Evolutionary conservation across 2,797 vertebrate genomes (phyloP).

Genomic region (Pelobates cultripes): DNA sequence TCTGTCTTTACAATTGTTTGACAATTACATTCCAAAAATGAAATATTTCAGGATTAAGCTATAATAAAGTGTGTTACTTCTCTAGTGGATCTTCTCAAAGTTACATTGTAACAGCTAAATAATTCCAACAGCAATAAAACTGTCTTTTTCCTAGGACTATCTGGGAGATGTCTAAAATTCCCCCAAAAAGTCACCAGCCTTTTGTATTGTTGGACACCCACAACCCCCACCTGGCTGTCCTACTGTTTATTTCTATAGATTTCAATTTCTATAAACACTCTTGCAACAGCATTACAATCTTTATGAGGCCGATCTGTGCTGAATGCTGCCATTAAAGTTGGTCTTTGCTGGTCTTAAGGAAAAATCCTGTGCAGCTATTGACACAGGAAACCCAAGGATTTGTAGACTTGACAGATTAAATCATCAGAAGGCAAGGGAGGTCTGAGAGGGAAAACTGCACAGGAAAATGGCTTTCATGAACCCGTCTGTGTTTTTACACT

Average conservation of each 20-base stretch:
- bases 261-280: constrained; percentile 57
- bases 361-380: constrained; percentile 54
- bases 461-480: constrained; percentile 43
- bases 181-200: constrained; percentile 59
- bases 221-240: constrained; percentile 64
- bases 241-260: constrained; percentile 70
- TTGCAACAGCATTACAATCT: constrained; percentile 49
- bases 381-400: constrained; percentile 56
- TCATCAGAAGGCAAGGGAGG: constrained; percentile 52
- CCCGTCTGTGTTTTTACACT: constrained; percentile 37
- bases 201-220: constrained; percentile 58
- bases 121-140: constrained; percentile 54
- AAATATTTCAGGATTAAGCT: constrained; percentile 62
- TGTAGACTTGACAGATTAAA: constrained; percentile 56
- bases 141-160: constrained; percentile 45
- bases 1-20: constrained; percentile 29
- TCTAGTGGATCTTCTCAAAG: constrained; percentile 39
- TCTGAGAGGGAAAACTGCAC: constrained; percentile 46
- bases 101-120: constrained; percentile 36
- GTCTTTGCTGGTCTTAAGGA: constrained; percentile 51
- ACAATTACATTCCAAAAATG: constrained; percentile 57
- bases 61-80: constrained; percentile 53
- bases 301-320: constrained; percentile 48
- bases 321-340: constrained; percentile 52
- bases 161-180: constrained; percentile 52